Conservation (phyloP, 2,888 invertebrate species). For the Monochamus alternatus region DNA sequence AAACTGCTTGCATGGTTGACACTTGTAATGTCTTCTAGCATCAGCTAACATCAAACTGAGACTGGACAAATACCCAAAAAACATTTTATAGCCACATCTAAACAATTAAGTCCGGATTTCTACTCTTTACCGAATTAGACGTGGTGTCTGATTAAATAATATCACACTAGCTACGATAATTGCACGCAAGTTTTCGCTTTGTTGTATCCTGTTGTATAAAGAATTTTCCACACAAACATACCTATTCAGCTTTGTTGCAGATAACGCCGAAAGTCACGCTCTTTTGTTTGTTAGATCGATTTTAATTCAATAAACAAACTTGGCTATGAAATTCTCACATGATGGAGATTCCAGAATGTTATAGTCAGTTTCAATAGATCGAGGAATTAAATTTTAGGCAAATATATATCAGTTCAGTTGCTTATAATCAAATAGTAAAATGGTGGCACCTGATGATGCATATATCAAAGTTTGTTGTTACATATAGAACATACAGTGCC, state of each 20-base stretch:
- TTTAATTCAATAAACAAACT: background rate
- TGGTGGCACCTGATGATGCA: too few relatives aligned
- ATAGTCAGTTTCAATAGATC: too few relatives aligned
- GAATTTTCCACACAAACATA: background rate
- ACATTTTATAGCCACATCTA: slow-evolving; percentile 15
- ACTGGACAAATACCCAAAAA: background rate
- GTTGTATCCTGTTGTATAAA: slow-evolving; percentile 17
- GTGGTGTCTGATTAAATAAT: slow-evolving; percentile 20
- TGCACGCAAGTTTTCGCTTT: slow-evolving; percentile 1
- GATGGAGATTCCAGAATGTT: too few relatives aligned
- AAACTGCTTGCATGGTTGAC: background rate
- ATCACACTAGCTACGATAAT: slow-evolving; percentile 9
- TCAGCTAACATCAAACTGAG: slow-evolving; percentile 11
- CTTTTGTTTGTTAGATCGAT: background rate
- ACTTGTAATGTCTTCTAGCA: background rate
- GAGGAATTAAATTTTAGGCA: too few relatives aligned
- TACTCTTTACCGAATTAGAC: slow-evolving; percentile 14
- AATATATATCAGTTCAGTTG: too few relatives aligned
- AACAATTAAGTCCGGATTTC: slow-evolving; percentile 23
- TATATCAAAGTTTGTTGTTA: too few relatives aligned
- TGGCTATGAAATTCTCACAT: too few relatives aligned
- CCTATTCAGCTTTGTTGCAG: too few relatives aligned
- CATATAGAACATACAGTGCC: too few relatives aligned
- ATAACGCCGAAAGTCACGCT: slow-evolving; percentile 2
- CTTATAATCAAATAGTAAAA: too few relatives aligned